A percentile compares a stretch with the other conserved stretches of the same genome.
phyloP scores from a whole-genome alignment of 2,888 invertebrate species.

The Lathronympha strigana region DNA sequence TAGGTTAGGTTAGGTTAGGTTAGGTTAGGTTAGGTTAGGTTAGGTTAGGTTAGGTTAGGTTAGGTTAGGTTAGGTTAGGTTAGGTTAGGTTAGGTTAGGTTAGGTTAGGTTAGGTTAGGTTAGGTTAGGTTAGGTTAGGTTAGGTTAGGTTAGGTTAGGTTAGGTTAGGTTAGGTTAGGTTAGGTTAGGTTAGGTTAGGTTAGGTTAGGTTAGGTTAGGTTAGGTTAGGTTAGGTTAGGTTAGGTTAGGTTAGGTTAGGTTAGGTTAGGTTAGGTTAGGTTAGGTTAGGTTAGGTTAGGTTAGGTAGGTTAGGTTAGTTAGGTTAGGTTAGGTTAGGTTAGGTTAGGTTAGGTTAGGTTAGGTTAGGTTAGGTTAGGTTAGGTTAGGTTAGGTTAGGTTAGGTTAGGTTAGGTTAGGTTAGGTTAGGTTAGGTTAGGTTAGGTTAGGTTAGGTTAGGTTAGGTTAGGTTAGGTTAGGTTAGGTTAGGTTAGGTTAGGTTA shows the following conservation, averaged over 20 bases:
- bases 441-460: conserved; percentile 18
- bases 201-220: conserved; percentile 5
- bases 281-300: conserved; percentile 23
- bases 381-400: conserved; percentile 17
- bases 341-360: conserved; percentile 16
- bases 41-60: conserved; percentile 33
- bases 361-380: conserved; percentile 19
- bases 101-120: conserved; percentile 41
- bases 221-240: conserved; percentile 21
- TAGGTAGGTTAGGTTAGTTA: conserved; percentile 19
- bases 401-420: conserved; percentile 11
- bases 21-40: conserved; percentile 27
- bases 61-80: conserved; percentile 44
- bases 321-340: conserved; percentile 19
- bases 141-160: conserved; percentile 43
- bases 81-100: conserved; percentile 47
- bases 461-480: conserved; percentile 26
- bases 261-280: conserved; percentile 10
- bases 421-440: conserved; percentile 16
- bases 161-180: conserved; percentile 48
- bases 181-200: conserved; percentile 12
- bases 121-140: conserved; percentile 13
- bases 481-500: conserved; percentile 5
- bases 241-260: conserved; percentile 12
- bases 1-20: conserved; percentile 5